Conservation (phyloP, 1,140 invertebrate genomes). For the Himalopsyche phryganea region DNA sequence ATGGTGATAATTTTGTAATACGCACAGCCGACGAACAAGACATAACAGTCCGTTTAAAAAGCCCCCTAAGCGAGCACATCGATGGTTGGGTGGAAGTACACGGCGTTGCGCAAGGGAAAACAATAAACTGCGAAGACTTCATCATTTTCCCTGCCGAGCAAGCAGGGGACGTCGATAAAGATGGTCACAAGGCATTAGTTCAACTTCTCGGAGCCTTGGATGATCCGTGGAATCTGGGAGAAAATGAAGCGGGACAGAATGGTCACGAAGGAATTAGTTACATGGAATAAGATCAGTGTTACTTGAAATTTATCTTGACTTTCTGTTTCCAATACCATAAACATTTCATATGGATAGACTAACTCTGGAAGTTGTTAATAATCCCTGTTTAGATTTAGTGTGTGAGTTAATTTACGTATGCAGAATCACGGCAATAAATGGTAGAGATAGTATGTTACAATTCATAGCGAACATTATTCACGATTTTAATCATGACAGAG, state of each 20-base stretch:
- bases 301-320: slow-evolving; percentile 8
- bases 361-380: too few species aligned
- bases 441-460: too few species aligned
- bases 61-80: slow-evolving; percentile 42
- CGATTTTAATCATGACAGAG: too few species aligned
- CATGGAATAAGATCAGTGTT: slow-evolving; percentile 19
- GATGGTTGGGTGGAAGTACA: slow-evolving; percentile 50
- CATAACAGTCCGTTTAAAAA: slow-evolving; percentile 42
- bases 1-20: slow-evolving; percentile 43
- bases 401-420: too few species aligned
- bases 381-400: too few species aligned
- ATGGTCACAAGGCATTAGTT: slow-evolving; percentile 46
- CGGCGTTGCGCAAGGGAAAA: slow-evolving; percentile 46
- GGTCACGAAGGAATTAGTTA: slow-evolving; percentile 10
- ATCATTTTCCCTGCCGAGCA: slow-evolving; percentile 43
- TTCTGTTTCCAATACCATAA: background rate
- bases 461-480: too few species aligned
- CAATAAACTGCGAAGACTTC: slow-evolving; percentile 49
- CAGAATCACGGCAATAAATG: too few species aligned
- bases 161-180: slow-evolving; percentile 45
- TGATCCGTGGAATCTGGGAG: slow-evolving; percentile 50
- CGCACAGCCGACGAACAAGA: slow-evolving; percentile 47
- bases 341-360: too few species aligned
- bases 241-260: slow-evolving; percentile 35
- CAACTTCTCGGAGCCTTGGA: slow-evolving; percentile 43